Evolutionary conservation across 2,888 invertebrate genomes (phyloP), one percentile per base, ranked within the genome.

Genomic region (Schrankia costaestrigalis): DNA sequence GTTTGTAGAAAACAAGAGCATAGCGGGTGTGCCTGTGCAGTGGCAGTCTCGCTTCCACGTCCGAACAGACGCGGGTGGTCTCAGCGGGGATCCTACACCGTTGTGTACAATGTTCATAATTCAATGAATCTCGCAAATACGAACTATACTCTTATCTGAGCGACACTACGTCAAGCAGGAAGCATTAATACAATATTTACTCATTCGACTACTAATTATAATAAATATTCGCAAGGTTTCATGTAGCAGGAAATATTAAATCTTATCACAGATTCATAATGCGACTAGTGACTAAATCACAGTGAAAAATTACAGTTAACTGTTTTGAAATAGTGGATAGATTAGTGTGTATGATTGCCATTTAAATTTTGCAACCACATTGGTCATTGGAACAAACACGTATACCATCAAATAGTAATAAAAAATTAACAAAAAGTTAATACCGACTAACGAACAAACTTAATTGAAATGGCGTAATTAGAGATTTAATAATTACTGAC

Each of bases 121-220:
- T 86, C 78, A 80, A 71, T 73, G 77, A 80, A 80, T 81, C 78
- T 74, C 83, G 74, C 78, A 67, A 81, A 78, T 69, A 71, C 74
- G 78, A 73, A 76, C 77, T 76, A 74, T 52, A 61, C 63, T 62
- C 46, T 77, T 80, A 77, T 76, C 76, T 63, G 55, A 63, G 67
- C 65, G 72, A 79, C 75, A 78, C 70, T 56, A 70, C 72, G 75
- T 56, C 56, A 56, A 58, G 55, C 56, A 76, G 77, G 78, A 79
- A 80, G 71, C 67, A 74, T 62, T 82, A 76, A 76, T 78, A 70
- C 70, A 73, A 75, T 66, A 65, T 61, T 56, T 56, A 57, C 60
- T 60, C 48, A 53, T 55, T 63, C 53, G 61, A 69, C 64, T 57
- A 59, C 54, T 57, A 44, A 43, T 40, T 36, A 34, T 26, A 39